Evolutionary conservation across 1,140 invertebrate genomes (phyloP).

Genomic region (Drosophila pseudoananassae): DNA sequence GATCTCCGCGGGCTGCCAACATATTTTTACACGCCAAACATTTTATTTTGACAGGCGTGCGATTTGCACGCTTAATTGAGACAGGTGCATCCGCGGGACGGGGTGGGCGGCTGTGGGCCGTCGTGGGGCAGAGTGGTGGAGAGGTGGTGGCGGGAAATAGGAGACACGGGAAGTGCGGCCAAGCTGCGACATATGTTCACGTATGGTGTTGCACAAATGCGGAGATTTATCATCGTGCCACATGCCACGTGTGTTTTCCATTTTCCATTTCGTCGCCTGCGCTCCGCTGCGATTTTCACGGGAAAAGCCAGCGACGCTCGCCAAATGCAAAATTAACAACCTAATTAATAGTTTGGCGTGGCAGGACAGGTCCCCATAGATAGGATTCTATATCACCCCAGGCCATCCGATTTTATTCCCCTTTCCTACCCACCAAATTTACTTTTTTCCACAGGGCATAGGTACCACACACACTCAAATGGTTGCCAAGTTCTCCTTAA

Average conservation of each 20-base stretch:
- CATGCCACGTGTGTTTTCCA: constrained; percentile 46
- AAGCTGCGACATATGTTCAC: constrained; percentile 69
- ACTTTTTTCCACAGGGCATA: constrained; percentile 26
- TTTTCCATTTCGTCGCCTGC: constrained; percentile 39
- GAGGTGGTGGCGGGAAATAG: background rate
- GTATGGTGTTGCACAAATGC: constrained; percentile 68
- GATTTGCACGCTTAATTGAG: constrained; percentile 82
- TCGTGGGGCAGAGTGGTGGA: background rate
- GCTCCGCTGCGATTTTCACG: constrained; percentile 66
- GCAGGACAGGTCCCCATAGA: constrained; percentile 36
- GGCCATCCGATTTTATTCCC: constrained; percentile 10
- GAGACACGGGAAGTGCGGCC: constrained; percentile 57
- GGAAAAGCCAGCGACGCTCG: constrained; percentile 73
- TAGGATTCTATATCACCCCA: constrained; percentile 4
- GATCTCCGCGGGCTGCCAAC: constrained; percentile 53
- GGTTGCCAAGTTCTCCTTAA: constrained; percentile 15
- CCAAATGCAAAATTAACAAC: constrained; percentile 81
- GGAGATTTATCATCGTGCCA: constrained; percentile 75
- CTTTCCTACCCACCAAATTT: constrained; percentile 13
- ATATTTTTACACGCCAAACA: constrained; percentile 62
- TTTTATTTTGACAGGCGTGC: constrained; percentile 76
- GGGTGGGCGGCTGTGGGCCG: background rate
- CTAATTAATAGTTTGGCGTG: constrained; percentile 73
- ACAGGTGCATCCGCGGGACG: constrained; percentile 57
- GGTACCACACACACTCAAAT: constrained; percentile 21